These are phyloP conservation scores for Lottia scabra DNA, from an alignment of 2,888 invertebrate genomes.

Conservation along the genomic window DNA sequence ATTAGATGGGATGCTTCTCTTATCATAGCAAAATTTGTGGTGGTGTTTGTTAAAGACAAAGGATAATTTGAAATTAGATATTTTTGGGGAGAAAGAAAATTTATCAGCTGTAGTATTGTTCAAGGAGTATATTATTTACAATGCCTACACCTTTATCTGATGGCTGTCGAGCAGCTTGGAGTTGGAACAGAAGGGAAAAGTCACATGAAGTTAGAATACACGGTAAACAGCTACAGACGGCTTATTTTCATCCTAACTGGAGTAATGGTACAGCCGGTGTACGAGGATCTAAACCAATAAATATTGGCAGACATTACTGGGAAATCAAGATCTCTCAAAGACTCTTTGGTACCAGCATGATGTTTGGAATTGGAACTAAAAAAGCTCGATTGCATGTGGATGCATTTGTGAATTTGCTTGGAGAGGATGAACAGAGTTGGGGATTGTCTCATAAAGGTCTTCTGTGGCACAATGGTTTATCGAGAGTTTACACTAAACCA, in stretches of 20 bases:
- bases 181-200: conserved; percentile 76
- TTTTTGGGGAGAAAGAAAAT: too few relatives aligned
- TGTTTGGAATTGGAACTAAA: conserved; percentile 79
- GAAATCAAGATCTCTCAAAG: conserved; percentile 76
- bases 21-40: too few relatives aligned
- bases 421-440: conserved; percentile 80
- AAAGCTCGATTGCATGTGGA: conserved; percentile 76
- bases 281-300: conserved; percentile 77
- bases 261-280: conserved; percentile 81
- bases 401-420: conserved; percentile 79
- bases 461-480: conserved; percentile 78
- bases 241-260: conserved; percentile 82
- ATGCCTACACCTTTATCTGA: conserved; percentile 52
- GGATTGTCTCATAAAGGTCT: conserved; percentile 81
- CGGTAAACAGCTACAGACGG: conserved; percentile 69
- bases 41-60: too few relatives aligned
- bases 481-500: conserved; percentile 77
- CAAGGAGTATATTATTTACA: conserved; percentile 23
- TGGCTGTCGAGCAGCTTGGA: conserved; percentile 78
- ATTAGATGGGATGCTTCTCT: too few relatives aligned
- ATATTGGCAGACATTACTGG: conserved; percentile 76
- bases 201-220: conserved; percentile 74
- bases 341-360: conserved; percentile 81
- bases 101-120: too few relatives aligned
- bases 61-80: too few relatives aligned